A percentile compares a stretch with the other conserved stretches of the same genome.
phyloP scores from a whole-genome alignment of 2,888 invertebrate species.

The Chironomus riparius region DNA sequence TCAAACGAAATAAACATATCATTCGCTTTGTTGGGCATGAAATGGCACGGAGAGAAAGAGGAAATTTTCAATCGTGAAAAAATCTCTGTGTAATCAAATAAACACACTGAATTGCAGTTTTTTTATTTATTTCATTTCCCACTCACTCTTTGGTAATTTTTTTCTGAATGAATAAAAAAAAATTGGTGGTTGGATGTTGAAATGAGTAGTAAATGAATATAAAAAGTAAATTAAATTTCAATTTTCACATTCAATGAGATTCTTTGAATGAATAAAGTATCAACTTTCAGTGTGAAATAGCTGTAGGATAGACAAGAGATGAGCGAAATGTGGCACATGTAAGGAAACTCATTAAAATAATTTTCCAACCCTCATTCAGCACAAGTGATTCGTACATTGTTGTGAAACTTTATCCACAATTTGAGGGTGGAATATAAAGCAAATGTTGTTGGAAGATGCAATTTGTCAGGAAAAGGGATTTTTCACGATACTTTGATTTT shows the following conservation, averaged over 20 bases:
- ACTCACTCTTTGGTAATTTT: neutral
- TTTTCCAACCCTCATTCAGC: neutral
- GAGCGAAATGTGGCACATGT: neutral
- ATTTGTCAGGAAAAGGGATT: slow-evolving; percentile 2
- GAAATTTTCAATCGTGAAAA: neutral
- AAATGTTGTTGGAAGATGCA: slow-evolving; percentile 4
- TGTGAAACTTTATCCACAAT: slow-evolving; percentile 11
- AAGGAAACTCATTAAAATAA: neutral
- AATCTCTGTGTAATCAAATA: slow-evolving; percentile 15
- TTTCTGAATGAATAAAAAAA: neutral
- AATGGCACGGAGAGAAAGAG: slow-evolving; percentile 29
- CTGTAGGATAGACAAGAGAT: too few species aligned
- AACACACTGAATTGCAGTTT: slow-evolving; percentile 9
- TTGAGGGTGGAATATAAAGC: neutral
- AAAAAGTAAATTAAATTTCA: slow-evolving; percentile 12
- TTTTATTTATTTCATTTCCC: slow-evolving; percentile 2
- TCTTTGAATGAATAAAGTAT: neutral
- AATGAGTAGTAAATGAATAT: neutral
- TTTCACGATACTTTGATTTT: neutral
- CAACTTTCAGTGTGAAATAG: neutral
- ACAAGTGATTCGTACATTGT: neutral
- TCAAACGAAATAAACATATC: slow-evolving; percentile 30
- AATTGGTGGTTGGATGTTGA: neutral
- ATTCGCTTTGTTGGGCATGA: slow-evolving; percentile 31
- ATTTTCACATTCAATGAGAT: neutral